Conservation (phyloP, 2,113 vertebrate genomes). For the Falcunculus frontatus region DNA sequence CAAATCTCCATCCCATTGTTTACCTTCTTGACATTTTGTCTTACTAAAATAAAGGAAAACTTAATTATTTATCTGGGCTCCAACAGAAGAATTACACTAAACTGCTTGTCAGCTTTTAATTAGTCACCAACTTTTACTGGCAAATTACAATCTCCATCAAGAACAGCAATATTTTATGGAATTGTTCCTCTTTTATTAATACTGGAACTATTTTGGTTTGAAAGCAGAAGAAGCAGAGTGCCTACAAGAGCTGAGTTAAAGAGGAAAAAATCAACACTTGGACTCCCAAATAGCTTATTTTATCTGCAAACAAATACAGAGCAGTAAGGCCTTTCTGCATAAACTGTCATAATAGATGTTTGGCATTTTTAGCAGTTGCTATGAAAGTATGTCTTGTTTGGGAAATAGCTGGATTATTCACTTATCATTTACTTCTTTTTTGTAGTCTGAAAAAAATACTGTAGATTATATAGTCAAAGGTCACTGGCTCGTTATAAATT, state of each 20-base stretch:
- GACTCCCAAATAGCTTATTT: not conserved
- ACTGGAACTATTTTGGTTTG: not conserved
- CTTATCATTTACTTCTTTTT: not conserved
- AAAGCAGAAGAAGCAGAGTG: not conserved
- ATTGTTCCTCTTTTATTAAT: not conserved
- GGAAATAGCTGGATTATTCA: not conserved
- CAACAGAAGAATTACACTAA: not conserved
- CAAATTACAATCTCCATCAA: constrained; percentile 9
- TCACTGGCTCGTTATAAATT: not conserved
- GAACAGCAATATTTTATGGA: not conserved
- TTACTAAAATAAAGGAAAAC: not conserved
- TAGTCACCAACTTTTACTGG: not conserved
- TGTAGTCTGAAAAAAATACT: not conserved
- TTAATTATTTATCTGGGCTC: not conserved
- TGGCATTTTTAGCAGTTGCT: not conserved
- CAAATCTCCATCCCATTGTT: not conserved
- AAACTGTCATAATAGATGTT: not conserved
- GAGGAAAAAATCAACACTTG: not conserved
- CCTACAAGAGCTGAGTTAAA: not conserved
- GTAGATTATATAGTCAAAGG: not conserved
- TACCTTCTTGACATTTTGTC: not conserved
- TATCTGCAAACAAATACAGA: not conserved
- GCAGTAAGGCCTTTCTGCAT: not conserved
- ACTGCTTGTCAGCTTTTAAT: not conserved
- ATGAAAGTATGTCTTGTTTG: not conserved